phyloP scores from a whole-genome alignment of 2,888 invertebrate genomes.

The Oxycera nigricornis region DNA sequence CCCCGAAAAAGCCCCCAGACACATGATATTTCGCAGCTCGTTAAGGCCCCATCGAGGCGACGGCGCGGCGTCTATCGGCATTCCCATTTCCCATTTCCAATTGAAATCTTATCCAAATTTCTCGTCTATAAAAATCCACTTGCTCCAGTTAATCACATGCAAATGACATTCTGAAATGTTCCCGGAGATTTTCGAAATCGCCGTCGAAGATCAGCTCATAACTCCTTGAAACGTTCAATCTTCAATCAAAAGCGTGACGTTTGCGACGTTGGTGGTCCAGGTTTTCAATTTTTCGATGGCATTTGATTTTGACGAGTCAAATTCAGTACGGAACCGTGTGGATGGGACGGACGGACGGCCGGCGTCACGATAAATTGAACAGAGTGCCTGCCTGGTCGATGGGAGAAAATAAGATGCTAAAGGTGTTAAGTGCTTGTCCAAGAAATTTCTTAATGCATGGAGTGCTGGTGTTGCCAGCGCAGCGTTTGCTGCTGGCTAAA shows the following conservation, averaged over 20 bases:
- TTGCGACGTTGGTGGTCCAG: constrained; percentile 34
- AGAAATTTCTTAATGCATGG: constrained; percentile 25
- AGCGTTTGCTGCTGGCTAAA: too few relatives aligned
- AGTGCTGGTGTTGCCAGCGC: not conserved
- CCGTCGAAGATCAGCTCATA: constrained; percentile 24
- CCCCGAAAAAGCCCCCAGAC: not conserved
- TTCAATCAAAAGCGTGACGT: constrained; percentile 35
- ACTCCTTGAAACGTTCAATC: constrained; percentile 33
- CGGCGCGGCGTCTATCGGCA: constrained; percentile 5
- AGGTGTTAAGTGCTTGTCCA: constrained; percentile 36
- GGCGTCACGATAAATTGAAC: constrained; percentile 21
- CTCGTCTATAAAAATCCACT: constrained; percentile 9
- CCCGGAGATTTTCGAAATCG: constrained; percentile 21
- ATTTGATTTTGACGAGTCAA: constrained; percentile 30
- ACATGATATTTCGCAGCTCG: constrained; percentile 5
- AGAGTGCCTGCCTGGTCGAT: not conserved
- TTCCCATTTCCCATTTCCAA: constrained; percentile 4
- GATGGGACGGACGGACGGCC: not conserved
- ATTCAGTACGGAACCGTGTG: constrained; percentile 30
- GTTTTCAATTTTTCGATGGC: constrained; percentile 17
- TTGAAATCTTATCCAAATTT: constrained; percentile 17
- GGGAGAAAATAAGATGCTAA: constrained; percentile 29
- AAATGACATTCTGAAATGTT: constrained; percentile 34
- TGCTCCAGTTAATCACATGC: constrained; percentile 36
- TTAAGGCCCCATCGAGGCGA: not conserved